These are phyloP conservation scores for Drosophila varians DNA, from an alignment of 1,140 invertebrate genomes.

Conservation along the genomic window DNA sequence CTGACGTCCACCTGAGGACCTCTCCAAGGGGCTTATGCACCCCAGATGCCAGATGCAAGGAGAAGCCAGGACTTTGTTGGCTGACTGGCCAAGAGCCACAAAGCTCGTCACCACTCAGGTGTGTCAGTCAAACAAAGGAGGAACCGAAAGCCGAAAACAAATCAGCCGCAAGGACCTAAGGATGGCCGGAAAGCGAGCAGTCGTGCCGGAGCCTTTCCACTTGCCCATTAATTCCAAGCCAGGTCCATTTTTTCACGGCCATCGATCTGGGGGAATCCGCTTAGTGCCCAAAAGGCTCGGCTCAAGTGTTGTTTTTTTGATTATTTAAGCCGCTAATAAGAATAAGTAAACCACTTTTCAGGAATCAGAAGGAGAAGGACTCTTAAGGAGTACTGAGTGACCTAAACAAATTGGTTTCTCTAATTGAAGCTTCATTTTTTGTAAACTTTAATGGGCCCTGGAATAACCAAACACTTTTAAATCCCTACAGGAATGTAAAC, in stretches of 20 bases:
- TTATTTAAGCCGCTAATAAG: conserved; percentile 24
- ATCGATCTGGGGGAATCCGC: conserved; percentile 22
- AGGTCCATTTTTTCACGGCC: conserved; percentile 8
- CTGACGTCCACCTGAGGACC: conserved; percentile 33
- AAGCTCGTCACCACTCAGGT: conserved; percentile 57
- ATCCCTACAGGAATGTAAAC: background rate
- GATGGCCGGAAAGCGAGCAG: conserved; percentile 14
- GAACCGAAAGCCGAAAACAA: conserved; percentile 18
- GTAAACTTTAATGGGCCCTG: no score
- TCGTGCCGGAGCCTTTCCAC: conserved; percentile 10
- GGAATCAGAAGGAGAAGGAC: no score
- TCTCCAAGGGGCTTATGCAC: conserved; percentile 28
- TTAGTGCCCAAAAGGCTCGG: conserved; percentile 17
- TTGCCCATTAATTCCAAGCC: conserved; percentile 11
- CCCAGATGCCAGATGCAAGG: conserved; percentile 11
- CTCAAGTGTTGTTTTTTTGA: conserved; percentile 16
- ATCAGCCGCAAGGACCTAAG: conserved; percentile 7
- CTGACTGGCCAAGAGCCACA: conserved; percentile 46
- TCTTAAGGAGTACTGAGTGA: no score
- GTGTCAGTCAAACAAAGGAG: conserved; percentile 52
- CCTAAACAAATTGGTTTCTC: conserved; percentile 17
- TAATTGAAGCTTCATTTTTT: background rate
- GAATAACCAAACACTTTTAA: background rate
- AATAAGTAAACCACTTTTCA: conserved; percentile 3
- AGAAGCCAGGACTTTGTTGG: conserved; percentile 38